A percentile compares a stretch with the other conserved stretches of the same genome.
These are phyloP conservation scores for Chalcis sispes DNA, from an alignment of 2,888 invertebrate genomes.

Conservation along the genomic window DNA sequence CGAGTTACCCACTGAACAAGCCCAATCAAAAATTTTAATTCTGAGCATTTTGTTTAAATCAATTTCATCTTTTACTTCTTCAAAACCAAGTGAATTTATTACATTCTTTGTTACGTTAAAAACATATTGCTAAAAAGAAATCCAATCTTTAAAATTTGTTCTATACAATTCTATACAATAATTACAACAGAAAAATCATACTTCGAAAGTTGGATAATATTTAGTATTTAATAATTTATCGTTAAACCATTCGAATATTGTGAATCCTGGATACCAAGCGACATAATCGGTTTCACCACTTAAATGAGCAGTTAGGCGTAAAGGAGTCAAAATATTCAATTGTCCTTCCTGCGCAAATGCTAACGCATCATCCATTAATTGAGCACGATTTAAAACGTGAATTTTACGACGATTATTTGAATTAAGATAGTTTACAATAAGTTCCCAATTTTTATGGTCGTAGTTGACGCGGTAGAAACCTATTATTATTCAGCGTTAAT, in stretches of 20 bases:
- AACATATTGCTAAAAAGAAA: conserved; percentile 27
- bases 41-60: conserved; percentile 80
- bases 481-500: conserved; percentile 7
- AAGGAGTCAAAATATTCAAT: conserved; percentile 84
- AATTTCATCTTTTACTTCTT: conserved; percentile 75
- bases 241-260: conserved; percentile 83
- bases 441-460: conserved; percentile 85
- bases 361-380: conserved; percentile 88
- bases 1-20: conserved; percentile 80
- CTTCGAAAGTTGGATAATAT: conserved; percentile 40
- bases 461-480: conserved; percentile 88
- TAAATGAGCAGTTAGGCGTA: conserved; percentile 87
- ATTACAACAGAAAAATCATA: conserved; percentile 12
- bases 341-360: conserved; percentile 83
- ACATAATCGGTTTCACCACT: conserved; percentile 86
- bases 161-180: not conserved
- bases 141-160: too few relatives aligned
- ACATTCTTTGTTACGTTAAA: conserved; percentile 11
- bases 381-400: conserved; percentile 85
- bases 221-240: conserved; percentile 49
- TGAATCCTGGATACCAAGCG: conserved; percentile 89
- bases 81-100: conserved; percentile 49
- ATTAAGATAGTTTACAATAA: conserved; percentile 80
- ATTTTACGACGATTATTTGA: conserved; percentile 78
- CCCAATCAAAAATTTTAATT: conserved; percentile 79